These are phyloP conservation scores for Thamnaconus septentrionalis DNA, from an alignment of 2,113 vertebrate species.

Conservation along the genomic window DNA sequence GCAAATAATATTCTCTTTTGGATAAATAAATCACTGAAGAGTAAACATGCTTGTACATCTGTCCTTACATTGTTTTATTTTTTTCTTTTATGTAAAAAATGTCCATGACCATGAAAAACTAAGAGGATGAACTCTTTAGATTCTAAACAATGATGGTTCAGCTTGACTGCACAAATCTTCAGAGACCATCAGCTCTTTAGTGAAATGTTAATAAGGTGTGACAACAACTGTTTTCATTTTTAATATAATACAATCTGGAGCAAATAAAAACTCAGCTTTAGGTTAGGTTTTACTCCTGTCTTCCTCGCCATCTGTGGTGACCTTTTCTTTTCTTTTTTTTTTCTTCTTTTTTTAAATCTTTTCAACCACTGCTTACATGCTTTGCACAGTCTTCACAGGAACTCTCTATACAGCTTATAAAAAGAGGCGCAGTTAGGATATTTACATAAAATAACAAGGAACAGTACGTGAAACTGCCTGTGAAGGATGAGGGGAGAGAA, in stretches of 20 bases:
- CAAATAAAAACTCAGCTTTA: slow-evolving; percentile 9
- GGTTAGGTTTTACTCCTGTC: no score
- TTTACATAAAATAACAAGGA: slow-evolving; percentile 63
- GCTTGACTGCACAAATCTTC: slow-evolving; percentile 34
- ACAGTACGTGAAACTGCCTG: slow-evolving; percentile 31
- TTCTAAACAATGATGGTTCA: slow-evolving; percentile 34
- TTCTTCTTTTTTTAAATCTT: slow-evolving; percentile 33
- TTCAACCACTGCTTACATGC: slow-evolving; percentile 47
- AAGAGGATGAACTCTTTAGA: slow-evolving; percentile 51
- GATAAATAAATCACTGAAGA: slow-evolving; percentile 86
- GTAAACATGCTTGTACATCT: slow-evolving; percentile 83
- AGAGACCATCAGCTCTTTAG: slow-evolving; percentile 25
- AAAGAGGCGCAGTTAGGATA: slow-evolving; percentile 46
- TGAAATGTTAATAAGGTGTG: slow-evolving; percentile 42
- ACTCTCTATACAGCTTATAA: slow-evolving; percentile 43
- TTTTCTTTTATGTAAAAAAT: slow-evolving; percentile 82
- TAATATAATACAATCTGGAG: slow-evolving; percentile 51
- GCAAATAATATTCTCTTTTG: slow-evolving; percentile 87
- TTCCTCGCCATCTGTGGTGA: no score
- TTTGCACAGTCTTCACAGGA: slow-evolving; percentile 37
- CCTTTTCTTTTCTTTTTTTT: no score
- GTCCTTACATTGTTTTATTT: slow-evolving; percentile 63
- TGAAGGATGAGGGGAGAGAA: background rate
- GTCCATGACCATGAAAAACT: slow-evolving; percentile 75
- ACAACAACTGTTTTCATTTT: slow-evolving; percentile 39